Evolutionary conservation across 2,113 vertebrate species (phyloP).

Genomic region (Antechinus flavipes): DNA sequence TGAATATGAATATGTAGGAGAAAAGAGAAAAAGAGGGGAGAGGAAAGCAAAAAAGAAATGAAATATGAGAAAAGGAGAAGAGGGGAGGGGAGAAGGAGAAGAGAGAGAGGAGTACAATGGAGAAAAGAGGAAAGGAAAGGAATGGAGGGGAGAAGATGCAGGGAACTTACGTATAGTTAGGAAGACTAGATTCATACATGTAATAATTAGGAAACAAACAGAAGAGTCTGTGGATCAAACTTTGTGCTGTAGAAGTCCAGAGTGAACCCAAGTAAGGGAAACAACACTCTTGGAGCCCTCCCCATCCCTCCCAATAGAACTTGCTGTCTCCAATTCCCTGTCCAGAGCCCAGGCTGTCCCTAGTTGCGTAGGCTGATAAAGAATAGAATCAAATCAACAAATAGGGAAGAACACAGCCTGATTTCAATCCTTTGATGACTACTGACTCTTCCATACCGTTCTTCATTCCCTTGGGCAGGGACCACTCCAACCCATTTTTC

Average conservation of each 20-base stretch:
- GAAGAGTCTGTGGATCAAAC: background rate
- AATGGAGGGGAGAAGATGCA: background rate
- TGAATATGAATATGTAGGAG: background rate
- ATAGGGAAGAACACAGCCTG: background rate
- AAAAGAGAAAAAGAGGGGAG: background rate
- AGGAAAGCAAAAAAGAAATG: background rate
- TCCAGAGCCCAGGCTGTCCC: background rate
- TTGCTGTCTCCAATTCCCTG: background rate
- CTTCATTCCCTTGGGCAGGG: background rate
- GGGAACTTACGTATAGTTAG: background rate
- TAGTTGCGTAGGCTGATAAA: background rate
- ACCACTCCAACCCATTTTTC: background rate
- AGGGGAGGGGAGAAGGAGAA: background rate
- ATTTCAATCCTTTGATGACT: background rate
- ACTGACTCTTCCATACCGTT: background rate
- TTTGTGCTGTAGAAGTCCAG: background rate
- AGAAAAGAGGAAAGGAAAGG: too few relatives aligned
- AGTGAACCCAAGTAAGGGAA: background rate
- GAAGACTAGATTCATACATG: background rate
- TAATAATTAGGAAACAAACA: background rate
- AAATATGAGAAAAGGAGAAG: background rate
- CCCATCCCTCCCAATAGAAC: background rate
- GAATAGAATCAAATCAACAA: background rate
- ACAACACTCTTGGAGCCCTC: background rate
- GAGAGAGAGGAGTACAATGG: too few relatives aligned